A percentile compares a stretch with the other conserved stretches of the same genome.
Conservation (phyloP, 2,888 invertebrate species). For the Apamea sordens region DNA sequence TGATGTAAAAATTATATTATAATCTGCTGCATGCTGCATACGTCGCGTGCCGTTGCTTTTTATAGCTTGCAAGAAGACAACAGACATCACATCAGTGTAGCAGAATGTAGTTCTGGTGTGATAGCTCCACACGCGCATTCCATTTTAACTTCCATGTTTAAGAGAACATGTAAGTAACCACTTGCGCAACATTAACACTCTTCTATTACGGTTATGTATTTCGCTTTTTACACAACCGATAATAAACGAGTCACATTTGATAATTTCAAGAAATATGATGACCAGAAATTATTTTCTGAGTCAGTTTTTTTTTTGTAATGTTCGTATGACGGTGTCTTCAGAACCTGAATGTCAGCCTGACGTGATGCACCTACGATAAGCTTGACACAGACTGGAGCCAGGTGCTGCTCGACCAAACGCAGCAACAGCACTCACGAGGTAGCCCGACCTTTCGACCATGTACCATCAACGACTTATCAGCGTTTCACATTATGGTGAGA, state of each 20-base stretch:
- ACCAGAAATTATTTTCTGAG: not conserved
- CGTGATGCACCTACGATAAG: not conserved
- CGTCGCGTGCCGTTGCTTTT: not conserved
- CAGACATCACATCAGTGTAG: not conserved
- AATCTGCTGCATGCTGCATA: not conserved
- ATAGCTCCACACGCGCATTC: not conserved
- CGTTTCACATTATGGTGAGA: not conserved
- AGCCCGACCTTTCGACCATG: not conserved
- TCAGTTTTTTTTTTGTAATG: not conserved
- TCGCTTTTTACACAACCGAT: not conserved
- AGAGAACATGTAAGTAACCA: not conserved
- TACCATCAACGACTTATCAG: not conserved
- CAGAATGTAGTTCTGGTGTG: not conserved
- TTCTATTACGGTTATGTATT: not conserved
- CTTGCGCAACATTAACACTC: not conserved
- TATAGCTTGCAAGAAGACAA: not conserved
- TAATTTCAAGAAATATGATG: not conserved
- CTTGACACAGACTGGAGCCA: not conserved
- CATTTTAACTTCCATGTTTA: not conserved
- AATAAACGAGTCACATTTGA: not conserved
- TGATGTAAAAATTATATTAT: not conserved
- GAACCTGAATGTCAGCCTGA: not conserved
- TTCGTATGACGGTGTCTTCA: not conserved
- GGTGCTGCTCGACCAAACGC: not conserved
- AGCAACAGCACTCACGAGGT: not conserved